Base-by-base conservation (phyloP, 2,797 vertebrate genomes). In the Geotrypetes seraphini region DNA sequence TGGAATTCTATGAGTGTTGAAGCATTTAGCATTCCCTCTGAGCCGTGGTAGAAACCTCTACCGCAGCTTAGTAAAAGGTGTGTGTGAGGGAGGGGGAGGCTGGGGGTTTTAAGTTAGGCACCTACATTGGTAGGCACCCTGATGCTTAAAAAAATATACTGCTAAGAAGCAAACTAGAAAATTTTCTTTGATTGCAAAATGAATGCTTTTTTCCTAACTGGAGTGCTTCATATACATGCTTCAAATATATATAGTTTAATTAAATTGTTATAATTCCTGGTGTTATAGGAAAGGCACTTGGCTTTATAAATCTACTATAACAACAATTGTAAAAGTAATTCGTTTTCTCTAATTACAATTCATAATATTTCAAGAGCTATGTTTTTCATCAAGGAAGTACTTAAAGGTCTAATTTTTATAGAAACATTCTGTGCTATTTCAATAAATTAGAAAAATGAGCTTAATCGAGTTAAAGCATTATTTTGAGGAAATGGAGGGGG, bases 401-500 rank as follows among this genome's bases (percentile, higher is more conserved):
- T 63, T 65, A 66, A 69, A 37, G 40, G 50, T 48, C 42, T 71
- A 59, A 66, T 65, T 63, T 60, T 56, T 62, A 57, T 62, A 69
- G 82, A 81, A 84, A 77, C 71, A 73, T 73, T 69, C 63, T 61
- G 60, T 56, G 45, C 72, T 69, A 74, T 63, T 72, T 75, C 57
- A 75, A 69, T 69, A 78, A 74, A 66, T 80, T 66, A 74, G 72
- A 49, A 69, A 70, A 64, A 70, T 54, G 57, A 56, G 41, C 50
- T 63, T 77, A 85, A 88, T 75, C 62, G 73, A 77, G 67, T 85
- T 85, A 83, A 70, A 63, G 54, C 60, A 54, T 57, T 70, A 69
- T 70, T 63, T 56, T 66, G 57, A 83, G 63, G 67, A 78, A 83
- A 77, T 69, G 64, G 67, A n/a, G n/a, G n/a, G n/a, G n/a, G n/a